Conservation (phyloP, 2,113 vertebrate genomes). For the Anser cygnoides region DNA sequence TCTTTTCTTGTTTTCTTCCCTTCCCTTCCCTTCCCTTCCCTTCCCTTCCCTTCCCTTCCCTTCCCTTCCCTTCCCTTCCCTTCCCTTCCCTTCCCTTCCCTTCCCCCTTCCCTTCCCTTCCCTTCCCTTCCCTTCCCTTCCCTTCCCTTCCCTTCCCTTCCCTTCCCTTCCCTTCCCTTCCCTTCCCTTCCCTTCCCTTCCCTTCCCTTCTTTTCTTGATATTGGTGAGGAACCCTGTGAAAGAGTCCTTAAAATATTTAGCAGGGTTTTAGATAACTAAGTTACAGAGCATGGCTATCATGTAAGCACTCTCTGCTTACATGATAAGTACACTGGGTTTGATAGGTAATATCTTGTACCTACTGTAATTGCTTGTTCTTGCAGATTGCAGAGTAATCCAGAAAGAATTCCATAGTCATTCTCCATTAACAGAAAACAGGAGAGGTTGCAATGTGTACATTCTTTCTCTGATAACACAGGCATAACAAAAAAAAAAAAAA, state of each 20-base stretch:
- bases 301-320: background rate
- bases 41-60: no score
- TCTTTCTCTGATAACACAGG: background rate
- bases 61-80: no score
- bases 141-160: no score
- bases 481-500: background rate
- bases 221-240: background rate
- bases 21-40: no score
- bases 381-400: constrained; percentile 29
- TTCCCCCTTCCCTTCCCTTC: no score
- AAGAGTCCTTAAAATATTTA: background rate
- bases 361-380: constrained; percentile 7
- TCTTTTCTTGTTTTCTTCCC: no score
- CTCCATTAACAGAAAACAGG: background rate
- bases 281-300: background rate
- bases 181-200: no score
- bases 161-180: background rate
- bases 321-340: background rate
- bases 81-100: no score
- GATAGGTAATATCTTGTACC: background rate
- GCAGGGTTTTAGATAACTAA: background rate
- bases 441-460: constrained; percentile 15
- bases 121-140: no score
- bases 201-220: background rate
- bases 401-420: constrained; percentile 12